Evolutionary conservation across 2,888 invertebrate genomes (phyloP).

Genomic region (Meta bourneti): DNA sequence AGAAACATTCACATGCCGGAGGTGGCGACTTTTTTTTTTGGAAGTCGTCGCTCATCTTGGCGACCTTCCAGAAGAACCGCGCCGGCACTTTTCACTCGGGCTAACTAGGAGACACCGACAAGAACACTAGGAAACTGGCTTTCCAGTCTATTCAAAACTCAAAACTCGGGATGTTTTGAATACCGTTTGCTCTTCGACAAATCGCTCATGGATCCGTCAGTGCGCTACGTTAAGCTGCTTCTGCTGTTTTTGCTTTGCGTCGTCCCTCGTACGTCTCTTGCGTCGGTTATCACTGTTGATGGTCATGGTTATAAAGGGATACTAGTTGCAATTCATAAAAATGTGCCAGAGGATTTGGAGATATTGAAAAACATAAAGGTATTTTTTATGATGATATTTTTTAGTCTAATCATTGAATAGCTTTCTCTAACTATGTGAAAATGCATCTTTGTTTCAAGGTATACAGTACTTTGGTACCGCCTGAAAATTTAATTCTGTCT

Average conservation of each 20-base stretch:
- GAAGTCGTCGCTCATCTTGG: conserved; percentile 53
- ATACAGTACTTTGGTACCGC: no score
- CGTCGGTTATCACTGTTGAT: conserved; percentile 57
- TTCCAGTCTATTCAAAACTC: conserved; percentile 3
- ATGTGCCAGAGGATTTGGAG: conserved; percentile 69
- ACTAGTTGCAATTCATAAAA: conserved; percentile 75
- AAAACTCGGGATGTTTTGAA: conserved; percentile 39
- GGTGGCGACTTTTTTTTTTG: conserved; percentile 64
- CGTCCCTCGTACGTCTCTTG: not conserved
- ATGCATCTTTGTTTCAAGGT: no score
- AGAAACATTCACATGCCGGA: conserved; percentile 18
- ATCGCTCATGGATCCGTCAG: conserved; percentile 44
- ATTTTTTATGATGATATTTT: not conserved
- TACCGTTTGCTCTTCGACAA: not conserved
- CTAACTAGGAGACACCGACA: conserved; percentile 49
- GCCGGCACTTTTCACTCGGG: conserved; percentile 37
- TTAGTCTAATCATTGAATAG: no score
- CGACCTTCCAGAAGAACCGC: conserved; percentile 49
- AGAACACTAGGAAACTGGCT: conserved; percentile 7
- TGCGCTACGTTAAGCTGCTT: not conserved
- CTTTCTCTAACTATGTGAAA: no score
- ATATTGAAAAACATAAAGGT: conserved; percentile 76
- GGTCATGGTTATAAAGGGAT: conserved; percentile 78
- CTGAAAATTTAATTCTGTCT: no score
- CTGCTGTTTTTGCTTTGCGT: conserved; percentile 12